phyloP scores from a whole-genome alignment of 2,888 invertebrate genomes.

The Ectemnius lituratus region DNA sequence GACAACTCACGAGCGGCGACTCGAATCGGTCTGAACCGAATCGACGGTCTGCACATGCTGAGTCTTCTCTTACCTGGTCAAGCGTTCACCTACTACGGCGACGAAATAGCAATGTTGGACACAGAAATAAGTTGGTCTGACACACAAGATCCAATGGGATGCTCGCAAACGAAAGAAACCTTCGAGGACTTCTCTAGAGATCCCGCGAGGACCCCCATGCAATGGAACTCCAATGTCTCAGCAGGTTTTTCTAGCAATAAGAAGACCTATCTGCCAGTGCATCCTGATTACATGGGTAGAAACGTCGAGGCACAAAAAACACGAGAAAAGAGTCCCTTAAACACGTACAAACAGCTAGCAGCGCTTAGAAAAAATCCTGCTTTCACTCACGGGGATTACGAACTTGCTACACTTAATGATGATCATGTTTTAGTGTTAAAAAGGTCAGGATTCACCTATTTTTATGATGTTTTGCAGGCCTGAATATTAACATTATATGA shows the following conservation, averaged over 20 bases:
- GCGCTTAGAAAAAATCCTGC: constrained; percentile 60
- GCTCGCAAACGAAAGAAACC: constrained; percentile 34
- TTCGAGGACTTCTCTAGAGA: constrained; percentile 62
- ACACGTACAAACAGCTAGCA: constrained; percentile 60
- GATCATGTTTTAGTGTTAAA: constrained; percentile 61
- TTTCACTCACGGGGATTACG: constrained; percentile 63
- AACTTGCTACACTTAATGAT: constrained; percentile 60
- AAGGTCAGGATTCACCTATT: constrained; percentile 52
- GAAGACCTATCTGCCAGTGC: constrained; percentile 61
- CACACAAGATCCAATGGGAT: constrained; percentile 65
- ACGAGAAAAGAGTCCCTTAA: constrained; percentile 55
- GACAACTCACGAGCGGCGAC: constrained; percentile 66
- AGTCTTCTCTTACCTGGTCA: constrained; percentile 80
- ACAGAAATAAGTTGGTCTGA: constrained; percentile 48
- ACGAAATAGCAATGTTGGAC: constrained; percentile 69
- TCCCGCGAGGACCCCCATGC: constrained; percentile 73
- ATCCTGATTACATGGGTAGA: constrained; percentile 54
- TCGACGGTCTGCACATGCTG: constrained; percentile 79
- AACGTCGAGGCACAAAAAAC: constrained; percentile 61
- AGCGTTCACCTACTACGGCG: constrained; percentile 79
- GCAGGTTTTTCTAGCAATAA: constrained; percentile 67
- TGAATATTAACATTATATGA: background rate
- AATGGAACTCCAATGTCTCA: constrained; percentile 68
- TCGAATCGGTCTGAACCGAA: constrained; percentile 65
- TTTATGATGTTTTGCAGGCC: background rate